Evolutionary conservation across 2,797 vertebrate genomes (phyloP), one percentile per base, ranked within the genome.

Genomic region (Geotrypetes seraphini): DNA sequence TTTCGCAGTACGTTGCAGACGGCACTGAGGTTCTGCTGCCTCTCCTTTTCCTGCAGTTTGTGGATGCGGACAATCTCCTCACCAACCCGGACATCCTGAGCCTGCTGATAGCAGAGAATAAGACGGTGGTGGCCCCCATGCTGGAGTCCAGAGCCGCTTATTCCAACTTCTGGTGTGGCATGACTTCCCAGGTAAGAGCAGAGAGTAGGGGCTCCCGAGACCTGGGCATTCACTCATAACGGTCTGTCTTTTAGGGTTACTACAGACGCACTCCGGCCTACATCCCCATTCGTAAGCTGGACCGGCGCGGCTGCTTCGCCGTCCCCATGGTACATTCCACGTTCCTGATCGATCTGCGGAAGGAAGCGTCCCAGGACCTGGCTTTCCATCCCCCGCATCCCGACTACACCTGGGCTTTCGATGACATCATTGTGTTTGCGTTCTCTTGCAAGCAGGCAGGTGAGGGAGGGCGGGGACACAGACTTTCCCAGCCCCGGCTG

Each of bases 321-420:
- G 90, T 97, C 12, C 89, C 91, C 35, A 97, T 97, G 92, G 90
- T 94, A 22, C 92, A 97, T 67, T 97, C 92, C 5, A 94, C 89
- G 11, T 86, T 96, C 58, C 78, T 97, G 27, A 60, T 97, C 2
- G 91, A 97, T 56, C 78, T 96, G 38, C 78, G 91, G 20, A 93
- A 89, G 55, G 78, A 85, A 10, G 85, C 88, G 0, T 78, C 88
- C 17, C 63, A 65, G 39, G 44, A 59, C 24, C 63, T 97, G 17
- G 75, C 81, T 10, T 96, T 97, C 67, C 82, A 94, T 53, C 92
- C 92, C 0, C 90, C 90, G 0, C 87, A 91, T 43, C 65, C 75
- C 1, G 86, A 93, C 44, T 97, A 97, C 60, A 86, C 64, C 38
- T 91, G 92, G 85, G 65, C 91, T 16, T 92, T 92, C 7, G 92